A percentile compares a stretch with the other conserved stretches of the same genome.
phyloP scores from a whole-genome alignment of 1,140 invertebrate species.

The Atopsyche davidsoni region DNA sequence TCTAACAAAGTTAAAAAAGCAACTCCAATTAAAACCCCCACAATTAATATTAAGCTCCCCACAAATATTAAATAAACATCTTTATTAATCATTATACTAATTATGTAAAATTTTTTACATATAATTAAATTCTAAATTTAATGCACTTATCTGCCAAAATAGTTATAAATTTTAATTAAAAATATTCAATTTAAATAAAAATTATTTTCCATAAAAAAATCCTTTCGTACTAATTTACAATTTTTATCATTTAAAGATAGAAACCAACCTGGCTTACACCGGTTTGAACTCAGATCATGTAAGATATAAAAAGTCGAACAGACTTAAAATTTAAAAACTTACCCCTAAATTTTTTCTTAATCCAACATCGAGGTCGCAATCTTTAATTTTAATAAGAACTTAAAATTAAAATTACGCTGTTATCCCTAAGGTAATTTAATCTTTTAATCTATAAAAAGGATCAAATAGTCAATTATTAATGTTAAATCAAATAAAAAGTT shows the following conservation, averaged over 20 bases:
- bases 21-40: conserved; percentile 52
- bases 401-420: conserved; percentile 15
- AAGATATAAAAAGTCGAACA: conserved; percentile 72
- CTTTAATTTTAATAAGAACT: too few species aligned
- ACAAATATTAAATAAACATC: conserved; percentile 41
- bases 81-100: conserved; percentile 46
- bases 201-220: too few species aligned
- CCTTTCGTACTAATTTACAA: conserved; percentile 63
- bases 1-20: conserved; percentile 65
- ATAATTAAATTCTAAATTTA: conserved; percentile 58
- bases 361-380: too few species aligned
- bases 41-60: conserved; percentile 44
- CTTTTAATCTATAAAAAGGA: too few species aligned
- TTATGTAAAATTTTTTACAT: conserved; percentile 45
- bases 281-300: conserved; percentile 58
- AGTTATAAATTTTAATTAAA: conserved; percentile 40
- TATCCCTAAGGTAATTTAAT: too few species aligned
- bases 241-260: conserved; percentile 35
- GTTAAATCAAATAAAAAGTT: conserved; percentile 43
- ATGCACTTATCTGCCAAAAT: conserved; percentile 57
- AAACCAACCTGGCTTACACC: conserved; percentile 22
- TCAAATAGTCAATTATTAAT: too few species aligned
- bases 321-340: conserved; percentile 57
- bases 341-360: conserved; percentile 58
- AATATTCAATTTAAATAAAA: too few species aligned